phyloP scores from a whole-genome alignment of 2,797 vertebrate species.

The Eulemur rubriventer region DNA sequence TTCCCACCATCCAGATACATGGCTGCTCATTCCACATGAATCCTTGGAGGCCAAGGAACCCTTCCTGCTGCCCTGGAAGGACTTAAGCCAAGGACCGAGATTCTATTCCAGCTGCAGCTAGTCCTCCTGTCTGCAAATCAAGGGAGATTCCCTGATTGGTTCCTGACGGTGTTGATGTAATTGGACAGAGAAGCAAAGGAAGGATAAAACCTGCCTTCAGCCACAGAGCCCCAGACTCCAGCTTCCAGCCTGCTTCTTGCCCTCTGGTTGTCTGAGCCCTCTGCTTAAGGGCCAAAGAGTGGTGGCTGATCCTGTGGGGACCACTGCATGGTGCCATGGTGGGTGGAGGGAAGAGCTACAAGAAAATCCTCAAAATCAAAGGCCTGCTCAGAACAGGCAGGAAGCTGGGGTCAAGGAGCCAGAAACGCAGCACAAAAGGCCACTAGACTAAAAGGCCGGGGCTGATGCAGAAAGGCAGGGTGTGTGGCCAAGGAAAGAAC shows the following conservation, averaged over 20 bases:
- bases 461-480: background rate
- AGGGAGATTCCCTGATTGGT: background rate
- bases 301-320: background rate
- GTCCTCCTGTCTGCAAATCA: background rate
- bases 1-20: background rate
- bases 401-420: constrained; percentile 6
- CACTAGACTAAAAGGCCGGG: background rate
- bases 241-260: background rate
- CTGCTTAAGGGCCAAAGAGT: background rate
- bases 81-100: background rate
- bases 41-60: background rate
- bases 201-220: background rate
- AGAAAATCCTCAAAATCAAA: constrained; percentile 4
- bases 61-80: background rate
- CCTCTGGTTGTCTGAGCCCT: background rate
- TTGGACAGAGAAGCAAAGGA: background rate
- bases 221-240: background rate
- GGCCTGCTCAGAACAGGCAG: constrained; percentile 22
- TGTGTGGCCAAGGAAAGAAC: background rate
- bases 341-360: background rate
- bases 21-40: background rate
- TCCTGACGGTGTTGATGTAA: background rate
- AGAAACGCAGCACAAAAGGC: background rate
- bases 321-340: background rate
- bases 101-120: background rate